Evolutionary conservation across 2,888 invertebrate genomes (phyloP), one percentile per base, ranked within the genome.

Genomic region (Drosophila hamatofila): DNA sequence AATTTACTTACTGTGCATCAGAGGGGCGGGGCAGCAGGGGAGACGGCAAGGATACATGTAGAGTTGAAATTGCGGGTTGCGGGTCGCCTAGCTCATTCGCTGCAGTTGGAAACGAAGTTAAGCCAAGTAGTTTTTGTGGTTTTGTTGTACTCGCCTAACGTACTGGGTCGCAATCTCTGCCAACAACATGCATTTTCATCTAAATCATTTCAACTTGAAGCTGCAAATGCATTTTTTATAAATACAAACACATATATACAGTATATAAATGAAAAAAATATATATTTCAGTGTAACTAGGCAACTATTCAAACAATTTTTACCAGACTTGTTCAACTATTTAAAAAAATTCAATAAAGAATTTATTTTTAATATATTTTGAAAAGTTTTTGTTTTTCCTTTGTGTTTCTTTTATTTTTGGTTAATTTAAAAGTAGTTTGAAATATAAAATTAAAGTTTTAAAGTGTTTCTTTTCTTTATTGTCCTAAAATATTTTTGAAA

Each of bases 1-100:
- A 85, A 83, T 88, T 84, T 84, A 83, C 81, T 78, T 82, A 72
- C 83, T 54, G 55, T 30, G 68, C 60, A 27, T 30, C 56, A 35
- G 16, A 18, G 30, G 33, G 30, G 46, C 12, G 11, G 25, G 30
- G 42, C 23, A 5, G 9, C 7, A 14, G 14, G 44, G 46, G 12
- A 2, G 23, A 1, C 21, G 1, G 5, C 21, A 27, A 12, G 16
- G 1, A 35, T 12, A 27, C 46, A 46, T 61, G 61, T 16, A 35
- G 8, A 23, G 51, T 48, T n/a, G 59, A 16, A 23, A 33, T 52
- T 61, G 51, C 16, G 62, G 46, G 58, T 52, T 62, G 76, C 61
- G 65, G 73, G 56, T 65, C 72, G 80, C 76, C 60, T 72, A 57
- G 56, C 59, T 80, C 64, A 65, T 62, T 72, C 62, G 65, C 48